These are phyloP conservation scores for Psittacus erithacus DNA, from an alignment of 2,113 vertebrate species.

Conservation along the genomic window DNA sequence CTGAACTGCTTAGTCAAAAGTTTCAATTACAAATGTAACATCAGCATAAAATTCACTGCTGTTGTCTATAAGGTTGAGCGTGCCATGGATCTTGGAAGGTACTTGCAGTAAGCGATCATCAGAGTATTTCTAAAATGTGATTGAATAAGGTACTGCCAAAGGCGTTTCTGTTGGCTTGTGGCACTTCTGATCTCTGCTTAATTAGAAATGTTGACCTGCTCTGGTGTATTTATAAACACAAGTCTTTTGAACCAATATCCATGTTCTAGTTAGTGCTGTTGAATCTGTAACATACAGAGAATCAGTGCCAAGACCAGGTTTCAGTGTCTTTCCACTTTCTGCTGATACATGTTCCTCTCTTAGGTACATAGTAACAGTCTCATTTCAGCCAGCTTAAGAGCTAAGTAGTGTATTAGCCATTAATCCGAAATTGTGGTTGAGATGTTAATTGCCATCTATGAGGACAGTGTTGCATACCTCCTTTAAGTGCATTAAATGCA, in stretches of 20 bases:
- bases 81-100: not conserved
- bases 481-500: not conserved
- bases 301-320: not conserved
- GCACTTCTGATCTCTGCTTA: not conserved
- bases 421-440: not conserved
- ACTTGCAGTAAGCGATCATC: not conserved
- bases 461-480: not conserved
- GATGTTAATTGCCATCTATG: not conserved
- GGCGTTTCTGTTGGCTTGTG: not conserved
- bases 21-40: not conserved
- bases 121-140: not conserved
- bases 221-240: not conserved
- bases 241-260: not conserved
- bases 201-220: not conserved
- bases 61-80: not conserved
- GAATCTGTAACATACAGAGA: not conserved
- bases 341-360: rapidly evolving
- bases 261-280: not conserved
- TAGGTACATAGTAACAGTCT: rapidly evolving
- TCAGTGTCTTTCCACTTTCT: not conserved
- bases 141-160: not conserved
- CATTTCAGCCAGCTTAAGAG: not conserved
- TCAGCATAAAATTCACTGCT: not conserved
- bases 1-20: not conserved
- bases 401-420: not conserved